A percentile compares a stretch with the other conserved stretches of the same genome.
Evolutionary conservation across 2,113 vertebrate species (phyloP).

Genomic region (Amphiprion percula): DNA sequence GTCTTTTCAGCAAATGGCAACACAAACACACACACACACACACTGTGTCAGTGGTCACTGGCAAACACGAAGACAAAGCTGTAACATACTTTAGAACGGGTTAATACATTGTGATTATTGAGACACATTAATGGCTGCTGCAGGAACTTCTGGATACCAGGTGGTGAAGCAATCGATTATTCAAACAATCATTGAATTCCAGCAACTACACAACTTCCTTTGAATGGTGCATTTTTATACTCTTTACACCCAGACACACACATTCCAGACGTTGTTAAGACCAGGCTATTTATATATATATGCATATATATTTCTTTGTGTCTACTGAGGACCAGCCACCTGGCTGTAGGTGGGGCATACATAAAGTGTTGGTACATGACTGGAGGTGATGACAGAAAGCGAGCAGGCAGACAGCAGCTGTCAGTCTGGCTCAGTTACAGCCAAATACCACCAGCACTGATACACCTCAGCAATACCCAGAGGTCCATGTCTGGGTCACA

Average conservation of each 20-base stretch:
- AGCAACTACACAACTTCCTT: conserved; percentile 14
- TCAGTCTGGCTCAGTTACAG: conserved; percentile 70
- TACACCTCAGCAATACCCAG: conserved; percentile 47
- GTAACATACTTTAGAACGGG: neutral
- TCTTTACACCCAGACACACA: conserved; percentile 32
- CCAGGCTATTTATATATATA: conserved; percentile 48
- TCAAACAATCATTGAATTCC: conserved; percentile 4
- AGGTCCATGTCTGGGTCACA: conserved; percentile 71
- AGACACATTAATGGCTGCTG: neutral
- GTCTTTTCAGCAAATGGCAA: conserved; percentile 8
- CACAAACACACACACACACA: neutral
- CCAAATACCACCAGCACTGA: conserved; percentile 58
- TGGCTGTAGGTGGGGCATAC: conserved; percentile 13
- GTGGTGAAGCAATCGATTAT: neutral
- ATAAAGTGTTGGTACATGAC: conserved; percentile 21
- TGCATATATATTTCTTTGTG: conserved; percentile 35
- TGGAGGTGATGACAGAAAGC: conserved; percentile 55
- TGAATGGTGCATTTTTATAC: conserved; percentile 30
- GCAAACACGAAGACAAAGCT: neutral
- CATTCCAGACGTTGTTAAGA: conserved; percentile 37
- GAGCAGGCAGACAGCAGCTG: conserved; percentile 76
- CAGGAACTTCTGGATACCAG: neutral
- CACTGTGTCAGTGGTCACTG: neutral
- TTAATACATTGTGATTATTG: neutral
- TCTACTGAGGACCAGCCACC: conserved; percentile 20